phyloP scores from a whole-genome alignment of 2,113 vertebrate genomes.

The Arizona elegans region DNA sequence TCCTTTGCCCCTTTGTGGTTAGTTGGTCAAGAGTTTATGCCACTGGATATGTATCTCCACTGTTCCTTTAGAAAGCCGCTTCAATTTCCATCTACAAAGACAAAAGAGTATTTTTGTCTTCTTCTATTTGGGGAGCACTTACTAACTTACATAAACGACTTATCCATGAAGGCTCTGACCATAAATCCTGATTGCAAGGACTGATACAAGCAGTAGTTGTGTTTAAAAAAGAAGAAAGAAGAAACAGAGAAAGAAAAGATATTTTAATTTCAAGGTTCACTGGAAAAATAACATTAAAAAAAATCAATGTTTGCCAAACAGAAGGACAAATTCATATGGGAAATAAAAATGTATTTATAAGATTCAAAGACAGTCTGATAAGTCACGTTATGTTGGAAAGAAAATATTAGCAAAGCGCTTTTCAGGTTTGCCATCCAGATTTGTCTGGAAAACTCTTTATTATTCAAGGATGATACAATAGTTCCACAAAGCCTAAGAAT shows the following conservation, averaged over 20 bases:
- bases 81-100: neutral
- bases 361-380: slow-evolving; percentile 53
- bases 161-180: slow-evolving; percentile 48
- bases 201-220: slow-evolving; percentile 38
- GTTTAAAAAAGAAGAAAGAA: slow-evolving; percentile 1
- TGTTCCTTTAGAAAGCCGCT: slow-evolving; percentile 21
- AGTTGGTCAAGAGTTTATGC: neutral
- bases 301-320: slow-evolving; percentile 64
- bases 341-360: slow-evolving; percentile 58
- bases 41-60: neutral
- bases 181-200: slow-evolving; percentile 43
- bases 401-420: slow-evolving; percentile 33
- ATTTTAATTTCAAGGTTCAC: slow-evolving; percentile 71
- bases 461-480: slow-evolving; percentile 41
- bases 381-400: slow-evolving; percentile 50
- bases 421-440: slow-evolving; percentile 43
- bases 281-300: slow-evolving; percentile 56
- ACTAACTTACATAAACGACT: slow-evolving; percentile 53
- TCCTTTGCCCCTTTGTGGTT: neutral
- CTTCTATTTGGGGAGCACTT: slow-evolving; percentile 52
- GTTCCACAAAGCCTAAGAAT: slow-evolving; percentile 37
- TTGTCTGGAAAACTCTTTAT: slow-evolving; percentile 42
- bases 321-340: slow-evolving; percentile 62
- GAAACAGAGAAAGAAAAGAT: slow-evolving; percentile 52
- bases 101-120: slow-evolving; percentile 34